Evolutionary conservation across 2,113 vertebrate species (phyloP).

Genomic region (Rhipidura dahli): DNA sequence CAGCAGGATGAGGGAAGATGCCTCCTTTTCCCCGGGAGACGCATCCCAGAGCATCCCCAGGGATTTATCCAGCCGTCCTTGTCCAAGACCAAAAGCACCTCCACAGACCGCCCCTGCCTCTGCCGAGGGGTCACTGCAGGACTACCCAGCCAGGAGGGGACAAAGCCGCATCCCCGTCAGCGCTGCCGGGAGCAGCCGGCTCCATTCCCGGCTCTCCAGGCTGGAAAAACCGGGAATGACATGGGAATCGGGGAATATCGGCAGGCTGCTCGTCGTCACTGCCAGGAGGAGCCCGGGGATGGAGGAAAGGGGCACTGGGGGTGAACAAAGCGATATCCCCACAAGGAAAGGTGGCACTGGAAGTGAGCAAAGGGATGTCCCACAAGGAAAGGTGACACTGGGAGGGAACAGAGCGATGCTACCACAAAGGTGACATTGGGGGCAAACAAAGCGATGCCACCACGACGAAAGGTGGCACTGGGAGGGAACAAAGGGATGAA

Average conservation of each 20-base stretch:
- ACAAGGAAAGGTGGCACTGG: background rate
- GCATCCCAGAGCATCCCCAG: background rate
- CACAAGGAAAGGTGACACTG: too few species aligned
- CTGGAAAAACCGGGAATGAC: background rate
- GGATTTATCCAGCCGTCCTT: background rate
- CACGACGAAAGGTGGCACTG: too few species aligned
- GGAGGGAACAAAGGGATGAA: too few species aligned
- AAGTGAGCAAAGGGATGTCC: too few species aligned
- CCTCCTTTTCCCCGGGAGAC: background rate
- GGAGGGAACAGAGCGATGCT: too few species aligned
- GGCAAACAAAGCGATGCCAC: too few species aligned
- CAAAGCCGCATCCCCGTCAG: background rate
- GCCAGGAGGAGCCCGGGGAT: fast-evolving
- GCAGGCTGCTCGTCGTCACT: fast-evolving
- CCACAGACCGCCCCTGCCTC: fast-evolving
- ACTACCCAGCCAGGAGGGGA: background rate
- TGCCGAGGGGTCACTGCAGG: background rate
- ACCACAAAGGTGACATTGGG: too few species aligned
- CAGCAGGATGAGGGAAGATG: background rate
- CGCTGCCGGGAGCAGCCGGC: background rate
- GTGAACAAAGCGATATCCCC: background rate
- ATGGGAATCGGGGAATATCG: fast-evolving
- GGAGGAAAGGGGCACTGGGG: background rate
- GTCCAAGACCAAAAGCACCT: background rate
- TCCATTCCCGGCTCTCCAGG: background rate